Evolutionary conservation across 2,888 invertebrate genomes (phyloP).

Genomic region (Phasia obesa): DNA sequence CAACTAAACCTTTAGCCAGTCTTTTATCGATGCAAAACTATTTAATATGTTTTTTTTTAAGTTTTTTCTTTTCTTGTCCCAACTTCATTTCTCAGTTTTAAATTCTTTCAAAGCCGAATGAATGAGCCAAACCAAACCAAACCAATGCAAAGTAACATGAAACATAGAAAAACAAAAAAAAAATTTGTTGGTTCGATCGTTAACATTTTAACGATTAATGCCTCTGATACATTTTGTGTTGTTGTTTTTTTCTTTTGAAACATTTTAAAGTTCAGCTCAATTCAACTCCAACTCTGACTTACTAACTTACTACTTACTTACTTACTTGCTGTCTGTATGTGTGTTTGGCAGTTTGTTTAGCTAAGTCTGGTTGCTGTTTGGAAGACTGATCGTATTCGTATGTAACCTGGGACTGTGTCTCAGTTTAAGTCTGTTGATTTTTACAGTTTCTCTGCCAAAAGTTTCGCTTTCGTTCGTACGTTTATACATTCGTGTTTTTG

Average conservation of each 20-base stretch:
- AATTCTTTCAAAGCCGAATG: slow-evolving; percentile 57
- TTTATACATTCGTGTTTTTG: slow-evolving; percentile 37
- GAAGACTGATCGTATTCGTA: slow-evolving; percentile 2
- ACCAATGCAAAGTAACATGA: slow-evolving; percentile 37
- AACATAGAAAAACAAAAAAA: slow-evolving; percentile 26
- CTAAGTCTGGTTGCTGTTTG: slow-evolving; percentile 15
- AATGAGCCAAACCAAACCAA: slow-evolving; percentile 41
- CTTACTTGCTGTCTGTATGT: slow-evolving; percentile 5
- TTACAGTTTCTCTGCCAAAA: slow-evolving; percentile 27
- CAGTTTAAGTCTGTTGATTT: slow-evolving; percentile 5
- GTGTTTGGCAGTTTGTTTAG: slow-evolving; percentile 16
- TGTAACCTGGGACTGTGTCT: slow-evolving; percentile 10
- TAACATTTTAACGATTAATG: slow-evolving; percentile 53
- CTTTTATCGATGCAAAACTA: slow-evolving; percentile 58
- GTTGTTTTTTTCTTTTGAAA: slow-evolving; percentile 3
- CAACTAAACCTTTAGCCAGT: slow-evolving; percentile 65
- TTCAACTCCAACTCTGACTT: slow-evolving; percentile 68
- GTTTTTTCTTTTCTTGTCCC: slow-evolving; percentile 18
- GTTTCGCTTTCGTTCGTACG: slow-evolving; percentile 58
- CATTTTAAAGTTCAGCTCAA: slow-evolving; percentile 66
- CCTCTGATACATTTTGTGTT: slow-evolving; percentile 30
- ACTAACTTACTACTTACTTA: slow-evolving; percentile 63
- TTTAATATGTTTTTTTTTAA: slow-evolving; percentile 44
- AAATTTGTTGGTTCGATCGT: slow-evolving; percentile 55
- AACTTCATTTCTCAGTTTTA: slow-evolving; percentile 54